Evolutionary conservation across 2,888 invertebrate genomes (phyloP).

Genomic region (Apodemia mormo): DNA sequence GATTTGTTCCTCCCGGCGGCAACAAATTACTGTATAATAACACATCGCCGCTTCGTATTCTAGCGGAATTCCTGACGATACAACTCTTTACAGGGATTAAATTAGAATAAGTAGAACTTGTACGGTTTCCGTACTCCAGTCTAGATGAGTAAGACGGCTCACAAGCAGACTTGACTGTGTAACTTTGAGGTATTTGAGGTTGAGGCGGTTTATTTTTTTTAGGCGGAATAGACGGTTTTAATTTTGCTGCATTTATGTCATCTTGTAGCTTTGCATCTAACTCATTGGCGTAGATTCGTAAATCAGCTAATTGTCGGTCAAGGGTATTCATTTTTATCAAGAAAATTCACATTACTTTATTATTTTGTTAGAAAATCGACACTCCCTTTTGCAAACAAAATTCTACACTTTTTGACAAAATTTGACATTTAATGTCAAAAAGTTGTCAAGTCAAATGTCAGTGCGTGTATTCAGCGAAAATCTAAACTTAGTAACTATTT

Average conservation of each 20-base stretch:
- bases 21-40: slow-evolving; percentile 72
- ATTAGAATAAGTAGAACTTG: slow-evolving; percentile 76
- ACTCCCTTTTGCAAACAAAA: slow-evolving; percentile 30
- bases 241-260: slow-evolving; percentile 72
- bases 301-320: slow-evolving; percentile 72
- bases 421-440: neutral
- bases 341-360: slow-evolving; percentile 23
- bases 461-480: neutral
- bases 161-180: slow-evolving; percentile 86
- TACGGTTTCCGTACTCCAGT: slow-evolving; percentile 76
- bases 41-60: slow-evolving; percentile 69
- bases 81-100: slow-evolving; percentile 77
- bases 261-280: slow-evolving; percentile 75
- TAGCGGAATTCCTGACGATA: slow-evolving; percentile 69
- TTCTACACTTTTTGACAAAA: slow-evolving; percentile 3
- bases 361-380: slow-evolving; percentile 29
- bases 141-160: slow-evolving; percentile 90
- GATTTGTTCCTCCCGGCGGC: slow-evolving; percentile 75
- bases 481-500: too few species aligned
- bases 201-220: slow-evolving; percentile 73
- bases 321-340: slow-evolving; percentile 64
- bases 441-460: neutral
- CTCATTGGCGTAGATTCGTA: slow-evolving; percentile 75
- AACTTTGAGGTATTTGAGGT: slow-evolving; percentile 89
- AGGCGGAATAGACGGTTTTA: slow-evolving; percentile 74